These are phyloP conservation scores for Heterodera filipjevi DNA, from an alignment of 2,888 invertebrate genomes.

Conservation along the genomic window DNA sequence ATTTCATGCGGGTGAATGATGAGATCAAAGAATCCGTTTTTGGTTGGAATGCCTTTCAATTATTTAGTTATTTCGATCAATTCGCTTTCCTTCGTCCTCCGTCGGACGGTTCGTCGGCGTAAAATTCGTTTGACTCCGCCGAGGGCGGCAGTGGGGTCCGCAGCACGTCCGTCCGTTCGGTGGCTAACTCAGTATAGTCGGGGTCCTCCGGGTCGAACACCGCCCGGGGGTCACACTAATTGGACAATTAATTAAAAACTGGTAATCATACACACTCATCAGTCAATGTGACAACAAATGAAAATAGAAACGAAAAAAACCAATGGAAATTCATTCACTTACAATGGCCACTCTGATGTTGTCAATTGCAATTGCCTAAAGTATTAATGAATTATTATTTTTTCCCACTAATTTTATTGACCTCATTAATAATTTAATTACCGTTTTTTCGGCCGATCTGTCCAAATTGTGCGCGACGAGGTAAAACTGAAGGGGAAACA, in stretches of 20 bases:
- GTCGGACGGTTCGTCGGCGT: neutral
- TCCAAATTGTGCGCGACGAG: slow-evolving; percentile 61
- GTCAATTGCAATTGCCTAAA: slow-evolving; percentile 57
- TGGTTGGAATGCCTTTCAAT: neutral
- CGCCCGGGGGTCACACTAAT: slow-evolving; percentile 13
- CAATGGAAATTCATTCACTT: neutral
- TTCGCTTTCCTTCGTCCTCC: neutral
- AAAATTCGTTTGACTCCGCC: neutral
- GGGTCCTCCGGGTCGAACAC: neutral
- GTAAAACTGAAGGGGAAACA: slow-evolving; percentile 53
- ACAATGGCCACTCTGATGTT: slow-evolving; percentile 61
- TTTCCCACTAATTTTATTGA: neutral
- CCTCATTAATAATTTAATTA: neutral
- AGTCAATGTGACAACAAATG: no score
- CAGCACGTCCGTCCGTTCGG: neutral
- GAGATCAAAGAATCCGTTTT: neutral
- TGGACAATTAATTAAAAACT: neutral
- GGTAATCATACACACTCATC: no score
- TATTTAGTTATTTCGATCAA: neutral
- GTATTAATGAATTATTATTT: neutral
- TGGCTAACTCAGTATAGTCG: neutral
- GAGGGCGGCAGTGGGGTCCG: neutral
- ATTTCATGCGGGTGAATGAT: neutral
- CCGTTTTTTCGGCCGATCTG: slow-evolving; percentile 49
- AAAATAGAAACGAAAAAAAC: no score